Evolutionary conservation across 2,888 invertebrate genomes (phyloP), one percentile per base, ranked within the genome.

Genomic region (Tetragonula carbonaria): DNA sequence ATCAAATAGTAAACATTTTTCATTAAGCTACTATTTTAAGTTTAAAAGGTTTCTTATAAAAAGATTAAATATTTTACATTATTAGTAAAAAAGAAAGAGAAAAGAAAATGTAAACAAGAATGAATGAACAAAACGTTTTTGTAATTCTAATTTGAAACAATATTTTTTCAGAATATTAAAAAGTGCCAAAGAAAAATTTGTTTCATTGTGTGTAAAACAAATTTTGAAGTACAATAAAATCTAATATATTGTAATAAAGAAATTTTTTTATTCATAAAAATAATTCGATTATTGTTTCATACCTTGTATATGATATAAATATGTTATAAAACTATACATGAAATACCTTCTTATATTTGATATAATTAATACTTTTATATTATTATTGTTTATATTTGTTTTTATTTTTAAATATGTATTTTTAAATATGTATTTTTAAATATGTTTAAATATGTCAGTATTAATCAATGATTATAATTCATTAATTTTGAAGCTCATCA

Each of bases 291-390:
- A 23, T 67, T 67, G 53, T 62, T 59, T 72, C 21, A 67, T 45
- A 66, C 0, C 28, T 79, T 67, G 38, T 53, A 59, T 14, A 13
- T 62, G 6, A 67, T 67, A 73, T 14, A 18, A 14, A 74, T 85
- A 63, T 81, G 82, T 67, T 63, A 74, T 78, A 81, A 62, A 81
- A 78, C 80, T 78, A 81, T 87, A 88, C 86, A 91, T 91, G 85
- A 88, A 92, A 92, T 18, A 18, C 57, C 57, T 68, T 16, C 57
- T 62, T 74, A 62, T 74, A 63, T 67, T 55, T 77, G 21, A 62
- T 77, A 81, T 59, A 74, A 71, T 45, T 71, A 73, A 80, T 73
- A 87, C 62, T 79, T 87, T 87, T 74, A 68, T 87, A 85, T 87
- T 74, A 71, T 63, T 78, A 59, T 33, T 33, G 33, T 3, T 33